Evolutionary conservation across 2,113 vertebrate genomes (phyloP), one percentile per base, ranked within the genome.

Genomic region (Hystrix cristata): DNA sequence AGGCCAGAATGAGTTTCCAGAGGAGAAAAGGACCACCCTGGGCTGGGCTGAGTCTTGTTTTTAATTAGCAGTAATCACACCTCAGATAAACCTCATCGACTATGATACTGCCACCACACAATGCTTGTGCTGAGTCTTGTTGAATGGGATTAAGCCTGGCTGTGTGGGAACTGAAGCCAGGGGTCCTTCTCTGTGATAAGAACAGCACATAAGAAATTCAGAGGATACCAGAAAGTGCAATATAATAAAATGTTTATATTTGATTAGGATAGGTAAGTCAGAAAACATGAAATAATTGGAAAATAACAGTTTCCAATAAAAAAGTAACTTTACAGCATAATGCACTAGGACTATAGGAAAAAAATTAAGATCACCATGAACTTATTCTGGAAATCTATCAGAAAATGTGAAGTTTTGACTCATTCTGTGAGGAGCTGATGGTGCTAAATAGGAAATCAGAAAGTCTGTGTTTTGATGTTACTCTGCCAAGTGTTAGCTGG

Each of bases 291-390:
- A 88, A 78, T 84, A 43, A 78, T 55, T 74, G 21, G 34, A 57
- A 88, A 95, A 64, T 71, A 89, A 93, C 18, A 60, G 43, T 67
- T 94, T 94, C n/a, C 19, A 81, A 7, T 51, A 31, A 88, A 64
- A 7, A n/a, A 25, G 10, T n/a, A 21, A 38, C 97, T 85, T 93
- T 85, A 29, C 7, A 46, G 19, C 19, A 94, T 10, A 78, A 2
- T 72, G 4, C 12, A 18, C 19, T 82, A 53, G 34, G 13, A 60
- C 8, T 65, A 21, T 81, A 89, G 53, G 72, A 57, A 89, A 85
- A 89, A 90, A 21, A 15, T 43, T 55, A 62, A 46, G 19, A 15
- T 72, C 43, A 55, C 43, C 31, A 7, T 69, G n/a, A 27, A 48
- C 6, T 86, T n/a, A n/a, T 15, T 13, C 55, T 74, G 62, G 46